These are phyloP conservation scores for Andinoacara biseriatus DNA, from an alignment of 2,113 vertebrate species.

Conservation along the genomic window DNA sequence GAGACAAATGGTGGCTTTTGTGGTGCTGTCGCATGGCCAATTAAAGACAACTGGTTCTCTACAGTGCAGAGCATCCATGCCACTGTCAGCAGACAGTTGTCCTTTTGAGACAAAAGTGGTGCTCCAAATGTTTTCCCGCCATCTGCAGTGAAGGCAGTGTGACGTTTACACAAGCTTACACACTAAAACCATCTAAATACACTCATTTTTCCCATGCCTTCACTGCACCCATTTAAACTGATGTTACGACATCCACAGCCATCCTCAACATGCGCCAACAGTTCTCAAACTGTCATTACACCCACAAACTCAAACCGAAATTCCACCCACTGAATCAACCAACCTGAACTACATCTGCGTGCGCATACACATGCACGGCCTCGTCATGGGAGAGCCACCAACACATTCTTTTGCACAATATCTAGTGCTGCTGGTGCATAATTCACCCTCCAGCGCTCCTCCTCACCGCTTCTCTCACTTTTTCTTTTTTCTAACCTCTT, in stretches of 20 bases:
- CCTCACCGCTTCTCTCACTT: slow-evolving; percentile 18
- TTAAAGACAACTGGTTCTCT: slow-evolving; percentile 31
- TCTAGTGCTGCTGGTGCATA: slow-evolving; percentile 47
- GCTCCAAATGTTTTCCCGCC: slow-evolving; percentile 24
- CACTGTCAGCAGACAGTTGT: slow-evolving; percentile 40
- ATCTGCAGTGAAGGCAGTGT: not conserved
- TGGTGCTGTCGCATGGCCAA: slow-evolving; percentile 1
- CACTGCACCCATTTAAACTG: slow-evolving; percentile 39
- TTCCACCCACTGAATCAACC: slow-evolving; percentile 53
- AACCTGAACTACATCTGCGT: slow-evolving; percentile 36
- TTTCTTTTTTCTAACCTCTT: slow-evolving; percentile 42
- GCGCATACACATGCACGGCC: not conserved
- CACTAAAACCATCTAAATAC: slow-evolving; percentile 24
- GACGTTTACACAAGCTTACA: not conserved
- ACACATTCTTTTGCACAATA: slow-evolving; percentile 58
- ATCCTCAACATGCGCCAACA: slow-evolving; percentile 62
- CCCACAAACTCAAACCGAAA: slow-evolving; percentile 68
- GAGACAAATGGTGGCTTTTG: slow-evolving; percentile 36
- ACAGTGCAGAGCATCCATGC: not conserved
- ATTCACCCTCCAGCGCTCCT: slow-evolving; percentile 47
- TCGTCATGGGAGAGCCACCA: slow-evolving; percentile 72
- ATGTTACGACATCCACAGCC: slow-evolving; percentile 55
- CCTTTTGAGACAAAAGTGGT: not conserved
- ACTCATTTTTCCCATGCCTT: slow-evolving; percentile 26
- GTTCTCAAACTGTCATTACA: slow-evolving; percentile 69